A percentile compares a stretch with the other conserved stretches of the same genome.
Evolutionary conservation across 2,888 invertebrate species (phyloP).

Genomic region (Cordilura impudica): DNA sequence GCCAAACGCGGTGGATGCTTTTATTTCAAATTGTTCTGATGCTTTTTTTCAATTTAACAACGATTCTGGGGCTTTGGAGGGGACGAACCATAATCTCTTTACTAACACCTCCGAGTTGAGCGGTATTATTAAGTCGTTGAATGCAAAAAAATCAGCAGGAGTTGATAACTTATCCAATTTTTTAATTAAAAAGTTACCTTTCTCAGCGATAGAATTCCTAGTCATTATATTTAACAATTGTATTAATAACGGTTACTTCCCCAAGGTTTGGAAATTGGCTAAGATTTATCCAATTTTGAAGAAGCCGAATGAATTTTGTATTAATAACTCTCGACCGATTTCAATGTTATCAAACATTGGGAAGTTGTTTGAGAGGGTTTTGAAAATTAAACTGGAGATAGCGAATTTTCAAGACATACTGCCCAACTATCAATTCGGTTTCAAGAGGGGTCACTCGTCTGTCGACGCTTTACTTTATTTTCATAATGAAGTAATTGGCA

Average conservation of each 20-base stretch:
- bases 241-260: slow-evolving; percentile 34
- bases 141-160: not conserved
- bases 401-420: not conserved
- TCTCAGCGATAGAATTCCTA: not conserved
- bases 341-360: slow-evolving; percentile 29
- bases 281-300: slow-evolving; percentile 20
- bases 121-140: not conserved
- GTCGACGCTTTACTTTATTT: not conserved
- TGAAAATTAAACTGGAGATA: not conserved
- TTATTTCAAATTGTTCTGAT: not conserved
- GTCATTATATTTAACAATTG: slow-evolving; percentile 34
- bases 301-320: not conserved
- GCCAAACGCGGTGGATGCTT: not conserved
- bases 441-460: not conserved
- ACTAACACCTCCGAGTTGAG: not conserved
- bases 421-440: not conserved
- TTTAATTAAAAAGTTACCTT: not conserved
- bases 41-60: not conserved
- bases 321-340: slow-evolving; percentile 26
- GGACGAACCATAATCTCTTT: not conserved
- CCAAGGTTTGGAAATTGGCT: slow-evolving; percentile 20
- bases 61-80: not conserved
- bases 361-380: slow-evolving; percentile 13
- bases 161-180: slow-evolving; percentile 1
- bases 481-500: not conserved